phyloP scores from a whole-genome alignment of 2,888 invertebrate genomes.

The Callimorpha dominula region DNA sequence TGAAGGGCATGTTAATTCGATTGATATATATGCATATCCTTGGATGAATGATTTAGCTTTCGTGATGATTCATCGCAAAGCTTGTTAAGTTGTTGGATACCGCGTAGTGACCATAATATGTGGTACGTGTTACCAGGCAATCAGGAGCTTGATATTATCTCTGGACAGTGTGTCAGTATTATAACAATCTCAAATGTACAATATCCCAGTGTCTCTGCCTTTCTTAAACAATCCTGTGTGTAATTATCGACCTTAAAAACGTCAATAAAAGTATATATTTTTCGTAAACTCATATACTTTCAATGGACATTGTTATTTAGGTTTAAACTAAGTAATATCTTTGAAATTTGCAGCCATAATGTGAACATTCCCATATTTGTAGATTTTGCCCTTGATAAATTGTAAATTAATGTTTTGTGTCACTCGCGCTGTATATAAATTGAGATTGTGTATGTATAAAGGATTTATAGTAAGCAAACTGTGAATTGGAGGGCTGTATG shows the following conservation, averaged over 20 bases:
- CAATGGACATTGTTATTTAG: constrained; percentile 31
- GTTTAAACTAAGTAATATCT: constrained; percentile 34
- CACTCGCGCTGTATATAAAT: constrained; percentile 60
- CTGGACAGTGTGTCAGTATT: constrained; percentile 55
- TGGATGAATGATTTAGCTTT: constrained; percentile 4
- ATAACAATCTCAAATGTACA: constrained; percentile 54
- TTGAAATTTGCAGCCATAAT: constrained; percentile 37
- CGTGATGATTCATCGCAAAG: background rate
- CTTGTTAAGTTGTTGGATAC: constrained; percentile 4
- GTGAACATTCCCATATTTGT: constrained; percentile 51
- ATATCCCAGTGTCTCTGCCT: constrained; percentile 39
- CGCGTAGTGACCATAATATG: background rate
- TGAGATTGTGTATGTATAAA: constrained; percentile 63
- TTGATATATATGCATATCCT: constrained; percentile 9
- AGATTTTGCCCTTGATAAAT: constrained; percentile 43
- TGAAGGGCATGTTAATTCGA: constrained; percentile 9
- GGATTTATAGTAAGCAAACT: constrained; percentile 51
- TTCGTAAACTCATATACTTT: constrained; percentile 12
- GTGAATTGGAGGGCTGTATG: constrained; percentile 68
- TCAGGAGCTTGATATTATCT: constrained; percentile 21
- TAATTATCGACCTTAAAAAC: background rate
- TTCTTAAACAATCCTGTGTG: background rate
- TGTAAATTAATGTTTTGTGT: constrained; percentile 50
- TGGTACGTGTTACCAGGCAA: constrained; percentile 2
- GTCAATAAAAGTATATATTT: constrained; percentile 5